Base-by-base conservation (phyloP, 2,888 invertebrate genomes). In the Orthonevra nobilis region DNA sequence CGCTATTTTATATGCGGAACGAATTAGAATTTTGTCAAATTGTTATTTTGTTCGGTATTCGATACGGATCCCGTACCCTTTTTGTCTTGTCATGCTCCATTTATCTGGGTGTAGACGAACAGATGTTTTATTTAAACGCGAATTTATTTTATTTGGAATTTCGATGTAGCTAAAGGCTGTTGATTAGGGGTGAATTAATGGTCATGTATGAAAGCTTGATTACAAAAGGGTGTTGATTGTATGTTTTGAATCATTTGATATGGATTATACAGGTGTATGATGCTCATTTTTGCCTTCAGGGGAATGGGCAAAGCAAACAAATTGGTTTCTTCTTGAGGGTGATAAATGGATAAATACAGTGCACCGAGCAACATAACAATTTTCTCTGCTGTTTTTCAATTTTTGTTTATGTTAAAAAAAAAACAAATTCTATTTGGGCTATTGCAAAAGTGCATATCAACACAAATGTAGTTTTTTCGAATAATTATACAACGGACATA, bases 111-210 rank as follows among this genome's bases (percentile, higher is more conserved):
- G 87, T 85, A 85, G 85, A 85, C 85, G 87, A 89, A 87, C 88
- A 89, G 89, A 89, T 89, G 88, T 89, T 89, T 84, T 85, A 86
- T 86, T 87, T 88, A 86, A 87, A 88, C 86, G 86, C 85, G 85
- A 84, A 86, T 86, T 85, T 86, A 85, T 86, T 86, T 84, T 84
- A 84, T 85, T 85, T 86, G 83, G 83, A 83, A 60, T 74, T 69
- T 48, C 40, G 63, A 66, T 61, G 64, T 68, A n/a, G 58, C 75
- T 58, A 60, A 82, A 75, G 73, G 74, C 82, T 83, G 83, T 86
- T 86, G 86, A 87, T 86, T 87, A 86, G 87, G 70, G 86, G 87
- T 87, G 86, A 85, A 87, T 88, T 87, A 87, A 87, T 87, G 87
- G 86, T 86, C 88, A 85, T 87, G 86, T 86, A 86, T 61, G 73